Conservation (phyloP, 2,797 vertebrate species). For the Hippoglossus hippoglossus region DNA sequence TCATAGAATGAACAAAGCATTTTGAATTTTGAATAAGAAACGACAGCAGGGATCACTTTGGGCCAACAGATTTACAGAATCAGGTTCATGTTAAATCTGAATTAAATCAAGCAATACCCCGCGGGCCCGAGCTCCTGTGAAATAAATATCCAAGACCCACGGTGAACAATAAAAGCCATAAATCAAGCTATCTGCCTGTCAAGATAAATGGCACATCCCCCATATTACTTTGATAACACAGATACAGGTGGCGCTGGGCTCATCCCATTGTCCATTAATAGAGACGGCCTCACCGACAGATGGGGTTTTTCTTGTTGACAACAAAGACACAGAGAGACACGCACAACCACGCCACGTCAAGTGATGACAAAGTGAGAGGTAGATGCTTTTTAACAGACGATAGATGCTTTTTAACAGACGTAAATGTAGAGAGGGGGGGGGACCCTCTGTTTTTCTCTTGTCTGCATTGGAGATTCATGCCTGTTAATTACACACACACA, state of each 20-base stretch:
- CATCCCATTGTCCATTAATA: constrained; percentile 61
- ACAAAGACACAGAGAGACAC: constrained; percentile 50
- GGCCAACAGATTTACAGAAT: constrained; percentile 29
- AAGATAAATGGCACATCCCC: constrained; percentile 48
- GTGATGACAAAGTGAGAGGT: constrained; percentile 14
- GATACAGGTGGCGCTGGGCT: constrained; percentile 65
- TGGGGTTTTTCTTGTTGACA: constrained; percentile 51
- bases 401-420: constrained; percentile 22
- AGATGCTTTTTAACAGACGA: constrained; percentile 22
- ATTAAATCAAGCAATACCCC: constrained; percentile 41
- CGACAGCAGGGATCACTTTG: constrained; percentile 29
- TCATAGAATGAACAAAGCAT: not conserved
- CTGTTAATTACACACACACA: constrained; percentile 48
- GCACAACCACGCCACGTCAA: not conserved
- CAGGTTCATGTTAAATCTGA: constrained; percentile 37
- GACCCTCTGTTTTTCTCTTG: constrained; percentile 8
- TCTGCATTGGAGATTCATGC: constrained; percentile 20
- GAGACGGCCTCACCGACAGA: constrained; percentile 48
- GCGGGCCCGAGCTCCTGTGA: not conserved
- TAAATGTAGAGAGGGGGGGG: not conserved
- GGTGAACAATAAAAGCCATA: constrained; percentile 62
- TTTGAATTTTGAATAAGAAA: constrained; percentile 1
- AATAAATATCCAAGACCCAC: constrained; percentile 22
- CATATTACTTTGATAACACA: constrained; percentile 47
- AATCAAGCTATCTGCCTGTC: constrained; percentile 58